Evolutionary conservation across 2,113 vertebrate genomes (phyloP).

Genomic region (Raja brachyura): DNA sequence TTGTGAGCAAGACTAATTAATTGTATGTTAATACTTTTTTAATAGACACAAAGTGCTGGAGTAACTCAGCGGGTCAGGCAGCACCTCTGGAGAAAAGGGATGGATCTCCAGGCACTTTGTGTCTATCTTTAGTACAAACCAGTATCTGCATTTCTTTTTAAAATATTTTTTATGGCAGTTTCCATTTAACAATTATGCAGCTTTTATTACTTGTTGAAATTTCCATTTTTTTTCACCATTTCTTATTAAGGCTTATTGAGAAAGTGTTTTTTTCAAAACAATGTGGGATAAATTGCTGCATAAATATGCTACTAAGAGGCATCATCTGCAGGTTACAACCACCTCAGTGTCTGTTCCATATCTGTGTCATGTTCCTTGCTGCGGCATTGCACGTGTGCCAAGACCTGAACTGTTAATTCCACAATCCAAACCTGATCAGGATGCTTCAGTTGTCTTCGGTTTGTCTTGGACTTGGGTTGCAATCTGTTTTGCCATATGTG

Average conservation of each 20-base stretch:
- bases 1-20: too few relatives aligned
- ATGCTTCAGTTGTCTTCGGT: neutral
- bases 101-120: too few relatives aligned
- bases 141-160: too few relatives aligned
- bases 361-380: neutral
- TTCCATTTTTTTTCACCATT: neutral
- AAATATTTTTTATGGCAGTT: neutral
- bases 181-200: neutral
- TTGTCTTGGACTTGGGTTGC: neutral
- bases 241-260: neutral
- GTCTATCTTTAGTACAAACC: too few relatives aligned
- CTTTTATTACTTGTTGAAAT: neutral
- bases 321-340: neutral
- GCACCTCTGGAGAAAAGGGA: too few relatives aligned
- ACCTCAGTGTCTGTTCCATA: neutral
- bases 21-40: neutral
- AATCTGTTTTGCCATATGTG: slow-evolving; percentile 26
- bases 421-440: neutral
- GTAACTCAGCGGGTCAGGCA: too few relatives aligned
- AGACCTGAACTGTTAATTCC: neutral
- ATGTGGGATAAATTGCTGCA: neutral
- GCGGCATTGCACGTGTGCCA: neutral
- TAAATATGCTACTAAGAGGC: neutral
- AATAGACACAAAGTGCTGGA: too few relatives aligned
- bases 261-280: too few relatives aligned